Conservation (phyloP, 1,140 invertebrate genomes). For the Oncopodura yosiiana region DNA sequence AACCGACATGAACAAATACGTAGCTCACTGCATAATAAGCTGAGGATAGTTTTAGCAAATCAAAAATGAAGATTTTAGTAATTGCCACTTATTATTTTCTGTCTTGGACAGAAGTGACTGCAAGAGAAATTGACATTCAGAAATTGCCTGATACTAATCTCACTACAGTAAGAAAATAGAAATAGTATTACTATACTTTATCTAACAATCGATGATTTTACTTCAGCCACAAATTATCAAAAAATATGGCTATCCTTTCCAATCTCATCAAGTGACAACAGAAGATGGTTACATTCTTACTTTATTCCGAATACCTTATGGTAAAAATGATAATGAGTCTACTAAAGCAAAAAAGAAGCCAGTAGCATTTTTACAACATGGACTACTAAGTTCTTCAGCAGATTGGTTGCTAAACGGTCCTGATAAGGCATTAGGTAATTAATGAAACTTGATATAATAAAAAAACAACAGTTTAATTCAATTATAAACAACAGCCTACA, state of each 20-base stretch:
- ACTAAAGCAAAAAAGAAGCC: conserved; percentile 14
- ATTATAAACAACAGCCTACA: conserved; percentile 43
- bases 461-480: too few species aligned
- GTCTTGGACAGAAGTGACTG: too few species aligned
- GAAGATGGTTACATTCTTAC: conserved; percentile 48
- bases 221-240: conserved; percentile 37
- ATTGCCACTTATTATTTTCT: too few species aligned
- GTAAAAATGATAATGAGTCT: conserved; percentile 24
- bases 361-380: conserved; percentile 53
- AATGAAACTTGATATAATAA: too few species aligned
- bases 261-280: conserved; percentile 39
- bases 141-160: too few species aligned
- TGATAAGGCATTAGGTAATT: conserved; percentile 47
- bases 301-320: conserved; percentile 46
- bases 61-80: too few species aligned
- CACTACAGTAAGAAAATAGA: too few species aligned
- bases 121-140: too few species aligned
- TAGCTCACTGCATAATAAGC: too few species aligned
- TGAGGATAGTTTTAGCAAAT: too few species aligned
- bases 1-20: too few species aligned
- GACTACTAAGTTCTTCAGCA: conserved; percentile 60
- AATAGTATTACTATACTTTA: neutral
- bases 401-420: conserved; percentile 62
- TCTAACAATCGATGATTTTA: too few species aligned
- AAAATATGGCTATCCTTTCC: conserved; percentile 39